These are phyloP conservation scores for Pterocles burchelli DNA, from an alignment of 2,113 vertebrate genomes.

Conservation along the genomic window DNA sequence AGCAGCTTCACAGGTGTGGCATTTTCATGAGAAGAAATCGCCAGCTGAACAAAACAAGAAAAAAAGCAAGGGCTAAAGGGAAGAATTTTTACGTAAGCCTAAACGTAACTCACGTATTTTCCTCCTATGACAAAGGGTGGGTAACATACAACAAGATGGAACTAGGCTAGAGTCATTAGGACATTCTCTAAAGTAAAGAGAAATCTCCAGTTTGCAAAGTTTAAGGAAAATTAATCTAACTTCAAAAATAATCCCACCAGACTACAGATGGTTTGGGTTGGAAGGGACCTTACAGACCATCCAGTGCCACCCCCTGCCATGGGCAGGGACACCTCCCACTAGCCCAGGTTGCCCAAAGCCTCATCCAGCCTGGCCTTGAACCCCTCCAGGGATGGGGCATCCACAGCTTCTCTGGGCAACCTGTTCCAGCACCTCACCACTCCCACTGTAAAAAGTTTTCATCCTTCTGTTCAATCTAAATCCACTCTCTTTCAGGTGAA, in stretches of 20 bases:
- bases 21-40: slow-evolving; percentile 96
- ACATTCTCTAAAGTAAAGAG: not conserved
- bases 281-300: not conserved
- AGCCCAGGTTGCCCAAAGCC: not conserved
- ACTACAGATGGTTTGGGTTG: not conserved
- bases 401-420: not conserved
- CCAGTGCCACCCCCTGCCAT: not conserved
- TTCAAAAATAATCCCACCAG: not conserved
- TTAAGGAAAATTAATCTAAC: not conserved
- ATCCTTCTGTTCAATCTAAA: not conserved
- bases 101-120: not conserved
- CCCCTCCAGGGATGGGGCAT: not conserved
- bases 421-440: not conserved
- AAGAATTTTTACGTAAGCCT: not conserved
- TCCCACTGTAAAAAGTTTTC: not conserved
- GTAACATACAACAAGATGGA: not conserved
- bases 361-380: not conserved
- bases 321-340: not conserved
- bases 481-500: not conserved
- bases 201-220: not conserved
- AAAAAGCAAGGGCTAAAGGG: not conserved
- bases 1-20: slow-evolving; percentile 95
- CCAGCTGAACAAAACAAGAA: slow-evolving; percentile 78
- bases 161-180: not conserved
- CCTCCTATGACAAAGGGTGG: not conserved